phyloP scores from a whole-genome alignment of 2,888 invertebrate genomes.

The Volucella inflata region DNA sequence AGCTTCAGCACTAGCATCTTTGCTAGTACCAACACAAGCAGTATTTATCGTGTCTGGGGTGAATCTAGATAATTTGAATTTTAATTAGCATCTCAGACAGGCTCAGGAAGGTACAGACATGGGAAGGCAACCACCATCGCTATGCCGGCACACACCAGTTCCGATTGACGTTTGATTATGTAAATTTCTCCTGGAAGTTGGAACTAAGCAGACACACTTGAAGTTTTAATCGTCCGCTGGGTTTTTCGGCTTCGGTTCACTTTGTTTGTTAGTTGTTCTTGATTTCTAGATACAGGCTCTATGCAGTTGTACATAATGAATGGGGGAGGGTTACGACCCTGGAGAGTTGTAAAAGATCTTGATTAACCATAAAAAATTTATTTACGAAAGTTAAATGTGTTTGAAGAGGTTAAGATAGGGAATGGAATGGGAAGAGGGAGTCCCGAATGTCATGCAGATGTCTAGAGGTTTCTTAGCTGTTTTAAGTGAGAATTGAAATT shows the following conservation, averaged over 20 bases:
- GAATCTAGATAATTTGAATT: slow-evolving; percentile 50
- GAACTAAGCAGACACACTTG: slow-evolving; percentile 17
- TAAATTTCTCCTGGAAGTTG: slow-evolving; percentile 44
- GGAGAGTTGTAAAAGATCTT: slow-evolving; percentile 56
- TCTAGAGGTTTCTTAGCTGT: no score
- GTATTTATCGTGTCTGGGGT: background rate
- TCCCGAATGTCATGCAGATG: no score
- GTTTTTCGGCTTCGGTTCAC: background rate
- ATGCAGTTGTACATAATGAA: slow-evolving; percentile 47
- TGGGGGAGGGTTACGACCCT: slow-evolving; percentile 52
- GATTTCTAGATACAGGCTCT: slow-evolving; percentile 4
- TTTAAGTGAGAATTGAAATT: no score
- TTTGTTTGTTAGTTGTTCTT: background rate
- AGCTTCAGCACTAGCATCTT: background rate
- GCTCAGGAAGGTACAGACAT: background rate
- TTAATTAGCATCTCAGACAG: slow-evolving; percentile 46
- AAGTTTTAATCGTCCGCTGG: slow-evolving; percentile 30
- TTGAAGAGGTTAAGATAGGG: no score
- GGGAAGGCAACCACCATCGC: background rate
- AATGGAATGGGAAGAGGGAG: no score
- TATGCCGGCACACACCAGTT: slow-evolving; percentile 26
- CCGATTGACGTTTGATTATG: slow-evolving; percentile 67
- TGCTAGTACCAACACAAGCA: background rate
- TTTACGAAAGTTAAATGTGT: background rate
- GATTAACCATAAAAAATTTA: slow-evolving; percentile 51